Conservation (phyloP, 2,888 invertebrate genomes). For the Nomada flava region DNA sequence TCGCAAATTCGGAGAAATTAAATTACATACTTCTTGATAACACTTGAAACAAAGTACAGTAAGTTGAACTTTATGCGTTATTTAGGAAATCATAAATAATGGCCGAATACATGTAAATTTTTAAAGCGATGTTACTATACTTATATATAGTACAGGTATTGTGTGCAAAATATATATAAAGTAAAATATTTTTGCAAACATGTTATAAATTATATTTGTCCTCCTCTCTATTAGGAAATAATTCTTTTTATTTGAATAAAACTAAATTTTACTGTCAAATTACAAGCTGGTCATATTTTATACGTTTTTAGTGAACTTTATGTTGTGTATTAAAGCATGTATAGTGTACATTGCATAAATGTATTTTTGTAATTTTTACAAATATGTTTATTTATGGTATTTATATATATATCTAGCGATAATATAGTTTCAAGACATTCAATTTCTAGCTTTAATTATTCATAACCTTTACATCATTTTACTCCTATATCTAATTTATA, state of each 20-base stretch:
- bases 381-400: conserved; percentile 15
- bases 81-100: conserved; percentile 6
- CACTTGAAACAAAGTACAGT: background rate
- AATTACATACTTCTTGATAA: conserved; percentile 7
- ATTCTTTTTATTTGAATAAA: conserved; percentile 8
- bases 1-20: conserved; percentile 15
- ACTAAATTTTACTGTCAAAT: conserved; percentile 18
- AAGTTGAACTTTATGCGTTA: conserved; percentile 2
- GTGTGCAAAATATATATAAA: conserved; percentile 39
- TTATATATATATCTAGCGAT: background rate
- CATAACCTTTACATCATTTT: background rate
- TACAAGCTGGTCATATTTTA: conserved; percentile 11
- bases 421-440: conserved; percentile 10
- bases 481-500: background rate
- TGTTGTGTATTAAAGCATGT: background rate
- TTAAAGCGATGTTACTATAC: conserved; percentile 29
- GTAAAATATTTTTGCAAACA: conserved; percentile 48
- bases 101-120: conserved; percentile 20
- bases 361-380: conserved; percentile 12
- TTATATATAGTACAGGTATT: conserved; percentile 30
- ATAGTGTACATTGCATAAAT: conserved; percentile 8
- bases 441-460: background rate
- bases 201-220: conserved; percentile 25
- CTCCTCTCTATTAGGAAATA: background rate
- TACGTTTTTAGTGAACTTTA: conserved; percentile 8